A percentile compares a stretch with the other conserved stretches of the same genome.
These are phyloP conservation scores for Pantala flavescens DNA, from an alignment of 1,140 invertebrate species.

Conservation along the genomic window DNA sequence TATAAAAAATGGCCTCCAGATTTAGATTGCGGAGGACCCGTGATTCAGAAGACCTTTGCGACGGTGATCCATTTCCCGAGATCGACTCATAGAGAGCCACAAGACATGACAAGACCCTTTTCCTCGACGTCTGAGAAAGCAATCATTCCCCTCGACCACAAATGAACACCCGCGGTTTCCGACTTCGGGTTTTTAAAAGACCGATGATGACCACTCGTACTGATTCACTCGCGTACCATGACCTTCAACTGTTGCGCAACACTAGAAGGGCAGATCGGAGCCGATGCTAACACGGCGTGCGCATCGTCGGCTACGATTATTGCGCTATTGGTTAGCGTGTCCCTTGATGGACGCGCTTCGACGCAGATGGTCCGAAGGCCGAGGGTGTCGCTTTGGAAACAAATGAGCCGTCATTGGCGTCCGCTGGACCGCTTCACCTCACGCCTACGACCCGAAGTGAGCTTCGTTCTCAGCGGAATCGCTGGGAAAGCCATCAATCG, in stretches of 20 bases:
- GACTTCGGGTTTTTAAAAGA: too few relatives aligned
- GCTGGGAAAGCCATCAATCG: conserved; percentile 3
- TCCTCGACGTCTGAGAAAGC: too few relatives aligned
- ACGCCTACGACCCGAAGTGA: not conserved
- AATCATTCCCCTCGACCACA: too few relatives aligned
- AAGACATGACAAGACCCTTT: too few relatives aligned
- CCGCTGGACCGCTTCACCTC: not conserved
- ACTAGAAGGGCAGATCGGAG: not conserved
- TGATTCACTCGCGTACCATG: not conserved
- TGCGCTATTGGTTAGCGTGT: not conserved
- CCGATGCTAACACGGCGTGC: not conserved
- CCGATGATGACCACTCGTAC: not conserved
- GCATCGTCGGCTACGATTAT: not conserved
- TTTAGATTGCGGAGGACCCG: too few relatives aligned
- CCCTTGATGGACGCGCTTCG: not conserved
- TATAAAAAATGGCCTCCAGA: too few relatives aligned
- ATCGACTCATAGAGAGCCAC: too few relatives aligned
- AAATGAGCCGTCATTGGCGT: conserved; percentile 4
- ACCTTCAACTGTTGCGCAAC: not conserved
- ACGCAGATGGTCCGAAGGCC: not conserved
- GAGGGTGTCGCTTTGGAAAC: not conserved
- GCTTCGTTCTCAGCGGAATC: not conserved
- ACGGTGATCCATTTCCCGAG: too few relatives aligned
- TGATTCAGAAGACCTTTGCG: too few relatives aligned
- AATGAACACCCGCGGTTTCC: too few relatives aligned